Percentiles rank a stretch among this genome's conserved stretches.
Conservation (phyloP, 2,888 invertebrate genomes). For the Latrodectus elegans region DNA sequence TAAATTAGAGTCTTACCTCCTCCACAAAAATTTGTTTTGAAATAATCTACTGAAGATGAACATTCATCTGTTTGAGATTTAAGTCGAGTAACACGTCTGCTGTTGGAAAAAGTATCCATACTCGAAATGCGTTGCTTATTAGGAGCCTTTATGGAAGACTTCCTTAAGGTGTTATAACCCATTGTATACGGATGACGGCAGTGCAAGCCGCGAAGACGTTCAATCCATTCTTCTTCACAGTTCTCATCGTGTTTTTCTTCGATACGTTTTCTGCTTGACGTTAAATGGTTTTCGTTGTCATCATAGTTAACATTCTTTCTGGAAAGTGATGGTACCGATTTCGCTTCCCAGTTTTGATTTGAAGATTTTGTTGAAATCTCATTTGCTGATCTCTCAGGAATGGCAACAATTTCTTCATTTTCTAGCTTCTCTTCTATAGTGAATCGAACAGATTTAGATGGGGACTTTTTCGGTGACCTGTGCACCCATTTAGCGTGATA, state of each 20-base stretch:
- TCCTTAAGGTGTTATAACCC: background rate
- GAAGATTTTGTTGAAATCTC: background rate
- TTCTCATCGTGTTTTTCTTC: background rate
- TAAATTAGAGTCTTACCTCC: no score
- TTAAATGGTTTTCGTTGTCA: background rate
- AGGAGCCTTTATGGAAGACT: no score
- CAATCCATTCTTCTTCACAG: background rate
- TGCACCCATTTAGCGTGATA: slow-evolving; percentile 7
- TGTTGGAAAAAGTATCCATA: no score
- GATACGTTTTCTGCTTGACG: background rate
- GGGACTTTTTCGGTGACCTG: background rate
- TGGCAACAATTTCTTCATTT: background rate
- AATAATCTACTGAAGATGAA: no score
- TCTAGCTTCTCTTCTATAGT: background rate
- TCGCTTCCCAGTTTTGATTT: background rate
- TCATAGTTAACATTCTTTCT: background rate
- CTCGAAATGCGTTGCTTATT: no score
- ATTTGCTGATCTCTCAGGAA: background rate
- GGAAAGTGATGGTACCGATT: background rate
- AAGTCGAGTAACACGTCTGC: no score
- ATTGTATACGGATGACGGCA: background rate
- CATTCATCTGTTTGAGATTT: no score
- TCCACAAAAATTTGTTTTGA: no score
- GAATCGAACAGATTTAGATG: background rate
- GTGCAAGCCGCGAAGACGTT: background rate